These are phyloP conservation scores for Griposia aprilina DNA, from an alignment of 2,888 invertebrate genomes.

Conservation along the genomic window DNA sequence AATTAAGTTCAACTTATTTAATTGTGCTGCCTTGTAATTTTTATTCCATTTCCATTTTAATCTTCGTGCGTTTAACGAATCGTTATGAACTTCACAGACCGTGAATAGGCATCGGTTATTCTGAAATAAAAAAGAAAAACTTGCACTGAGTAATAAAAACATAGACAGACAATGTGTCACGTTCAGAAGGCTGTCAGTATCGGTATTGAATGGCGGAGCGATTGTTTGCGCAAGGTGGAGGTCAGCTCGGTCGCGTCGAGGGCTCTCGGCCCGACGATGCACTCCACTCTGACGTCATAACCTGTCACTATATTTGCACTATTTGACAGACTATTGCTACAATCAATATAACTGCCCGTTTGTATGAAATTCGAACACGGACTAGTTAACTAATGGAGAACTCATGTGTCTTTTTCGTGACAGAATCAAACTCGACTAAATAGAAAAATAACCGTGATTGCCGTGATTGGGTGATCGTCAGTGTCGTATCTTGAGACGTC, in stretches of 20 bases:
- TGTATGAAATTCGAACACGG: slow-evolving; percentile 15
- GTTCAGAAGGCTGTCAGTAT: slow-evolving; percentile 56
- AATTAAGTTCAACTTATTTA: slow-evolving; percentile 1
- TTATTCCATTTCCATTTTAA: slow-evolving; percentile 29
- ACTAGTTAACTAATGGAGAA: slow-evolving; percentile 11
- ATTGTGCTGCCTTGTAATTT: slow-evolving; percentile 9
- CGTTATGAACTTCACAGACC: slow-evolving; percentile 39
- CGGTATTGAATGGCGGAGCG: slow-evolving; percentile 50
- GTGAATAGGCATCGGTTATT: slow-evolving; percentile 37
- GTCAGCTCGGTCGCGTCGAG: slow-evolving; percentile 52
- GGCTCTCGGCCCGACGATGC: slow-evolving; percentile 48
- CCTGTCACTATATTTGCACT: slow-evolving; percentile 52
- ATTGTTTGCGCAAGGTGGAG: slow-evolving; percentile 61
- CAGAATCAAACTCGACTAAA: slow-evolving; percentile 31
- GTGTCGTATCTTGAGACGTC: slow-evolving; percentile 15
- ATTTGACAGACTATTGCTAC: slow-evolving; percentile 50
- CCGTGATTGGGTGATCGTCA: slow-evolving; percentile 35
- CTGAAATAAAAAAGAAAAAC: slow-evolving; percentile 37
- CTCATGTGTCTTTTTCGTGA: slow-evolving; percentile 1
- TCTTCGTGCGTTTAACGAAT: slow-evolving; percentile 29
- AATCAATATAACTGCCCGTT: slow-evolving; percentile 27
- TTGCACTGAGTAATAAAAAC: slow-evolving; percentile 52
- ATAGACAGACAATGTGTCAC: slow-evolving; percentile 61
- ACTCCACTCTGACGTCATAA: slow-evolving; percentile 57
- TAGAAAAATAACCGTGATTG: slow-evolving; percentile 39